Percentiles rank a stretch among this genome's conserved stretches.
Evolutionary conservation across 2,113 vertebrate genomes (phyloP).

Genomic region (Furnarius figulus): DNA sequence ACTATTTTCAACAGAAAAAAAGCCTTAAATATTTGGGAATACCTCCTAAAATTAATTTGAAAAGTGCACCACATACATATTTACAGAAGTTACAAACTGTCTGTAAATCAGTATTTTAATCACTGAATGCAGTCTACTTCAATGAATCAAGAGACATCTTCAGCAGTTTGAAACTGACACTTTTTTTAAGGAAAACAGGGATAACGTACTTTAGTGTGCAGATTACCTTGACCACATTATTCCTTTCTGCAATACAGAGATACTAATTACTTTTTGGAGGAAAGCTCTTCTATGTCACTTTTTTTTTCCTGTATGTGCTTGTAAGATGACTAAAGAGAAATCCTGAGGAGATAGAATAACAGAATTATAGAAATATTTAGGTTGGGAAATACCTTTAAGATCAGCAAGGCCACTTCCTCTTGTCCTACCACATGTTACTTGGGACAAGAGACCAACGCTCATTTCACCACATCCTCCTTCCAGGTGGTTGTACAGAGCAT

Average conservation of each 20-base stretch:
- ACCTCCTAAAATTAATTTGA: background rate
- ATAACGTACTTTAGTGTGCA: background rate
- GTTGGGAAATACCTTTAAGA: background rate
- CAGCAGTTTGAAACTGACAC: background rate
- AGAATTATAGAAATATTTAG: background rate
- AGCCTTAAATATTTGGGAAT: background rate
- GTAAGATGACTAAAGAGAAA: background rate
- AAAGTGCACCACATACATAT: background rate
- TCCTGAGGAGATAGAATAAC: background rate
- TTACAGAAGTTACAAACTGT: background rate
- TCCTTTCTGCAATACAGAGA: background rate
- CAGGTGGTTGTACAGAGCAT: background rate
- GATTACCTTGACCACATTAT: background rate
- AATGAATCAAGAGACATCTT: rapidly evolving
- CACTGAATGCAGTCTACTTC: background rate
- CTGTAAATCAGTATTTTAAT: constrained; percentile 18
- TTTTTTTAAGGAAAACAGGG: background rate
- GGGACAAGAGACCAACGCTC: background rate
- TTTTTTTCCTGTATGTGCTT: background rate
- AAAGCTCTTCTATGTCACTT: background rate
- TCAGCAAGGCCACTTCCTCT: background rate
- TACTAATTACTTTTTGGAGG: background rate
- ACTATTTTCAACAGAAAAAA: background rate
- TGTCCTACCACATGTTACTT: background rate
- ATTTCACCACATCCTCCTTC: background rate